phyloP scores from a whole-genome alignment of 2,113 vertebrate species.

The Myrmophylax atrothorax region DNA sequence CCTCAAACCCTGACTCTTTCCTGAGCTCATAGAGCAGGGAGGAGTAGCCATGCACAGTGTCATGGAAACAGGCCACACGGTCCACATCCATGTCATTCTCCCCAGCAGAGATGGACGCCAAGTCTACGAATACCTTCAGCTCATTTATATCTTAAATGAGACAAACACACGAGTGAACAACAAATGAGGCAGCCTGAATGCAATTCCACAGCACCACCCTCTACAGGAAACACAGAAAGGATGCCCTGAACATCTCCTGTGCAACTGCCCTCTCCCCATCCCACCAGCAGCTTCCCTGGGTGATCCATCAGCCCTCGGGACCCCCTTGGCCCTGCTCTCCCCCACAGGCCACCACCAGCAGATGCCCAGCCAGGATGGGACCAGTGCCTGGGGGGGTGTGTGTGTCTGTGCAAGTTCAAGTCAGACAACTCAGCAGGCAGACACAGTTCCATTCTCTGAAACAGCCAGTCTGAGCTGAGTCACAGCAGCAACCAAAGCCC shows the following conservation, averaged over 20 bases:
- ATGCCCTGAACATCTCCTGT: background rate
- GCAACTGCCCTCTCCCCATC: background rate
- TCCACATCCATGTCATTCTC: conserved; percentile 97
- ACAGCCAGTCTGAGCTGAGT: accelerated
- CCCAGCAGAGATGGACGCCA: conserved; percentile 96
- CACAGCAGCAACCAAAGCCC: background rate
- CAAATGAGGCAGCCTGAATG: background rate
- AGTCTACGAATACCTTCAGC: conserved; percentile 94
- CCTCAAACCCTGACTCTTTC: conserved; percentile 70
- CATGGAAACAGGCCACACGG: conserved; percentile 92
- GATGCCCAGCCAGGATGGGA: background rate
- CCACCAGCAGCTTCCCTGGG: background rate
- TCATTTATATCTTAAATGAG: conserved; percentile 84
- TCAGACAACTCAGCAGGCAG: background rate
- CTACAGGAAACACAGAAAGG: background rate
- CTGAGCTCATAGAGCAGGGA: conserved; percentile 87
- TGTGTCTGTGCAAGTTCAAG: too few species aligned
- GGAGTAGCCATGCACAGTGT: conserved; percentile 89
- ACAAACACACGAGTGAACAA: background rate
- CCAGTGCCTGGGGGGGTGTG: background rate
- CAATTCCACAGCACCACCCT: background rate
- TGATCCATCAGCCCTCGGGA: accelerated
- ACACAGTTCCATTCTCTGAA: background rate
- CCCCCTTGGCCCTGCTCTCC: background rate
- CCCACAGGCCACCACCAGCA: background rate